These are phyloP conservation scores for Oncorhynchus kisutch DNA, from an alignment of 2,113 vertebrate genomes.

Conservation along the genomic window DNA sequence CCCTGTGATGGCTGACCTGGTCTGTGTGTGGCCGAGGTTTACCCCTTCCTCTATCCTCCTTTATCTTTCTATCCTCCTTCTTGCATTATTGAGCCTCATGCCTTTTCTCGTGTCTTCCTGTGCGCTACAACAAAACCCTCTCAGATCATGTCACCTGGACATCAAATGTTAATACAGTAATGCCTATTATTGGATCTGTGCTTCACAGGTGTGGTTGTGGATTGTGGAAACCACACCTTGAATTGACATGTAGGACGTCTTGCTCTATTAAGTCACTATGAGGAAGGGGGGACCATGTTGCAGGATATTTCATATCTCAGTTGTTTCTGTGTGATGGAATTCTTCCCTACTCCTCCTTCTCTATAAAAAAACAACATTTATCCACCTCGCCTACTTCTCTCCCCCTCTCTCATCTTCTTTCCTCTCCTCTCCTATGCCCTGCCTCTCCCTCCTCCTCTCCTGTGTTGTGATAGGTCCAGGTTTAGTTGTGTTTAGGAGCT, in stretches of 20 bases:
- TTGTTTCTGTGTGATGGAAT: too few species aligned
- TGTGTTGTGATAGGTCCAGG: conserved; percentile 5
- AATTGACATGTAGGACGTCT: conserved; percentile 37
- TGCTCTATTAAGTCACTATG: conserved; percentile 18
- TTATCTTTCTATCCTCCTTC: conserved; percentile 31
- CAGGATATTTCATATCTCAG: too few species aligned
- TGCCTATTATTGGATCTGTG: background rate
- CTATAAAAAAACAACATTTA: background rate
- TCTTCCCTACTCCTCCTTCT: background rate
- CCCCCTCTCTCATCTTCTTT: too few species aligned
- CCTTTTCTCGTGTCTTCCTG: conserved; percentile 37
- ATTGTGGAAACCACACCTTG: conserved; percentile 1
- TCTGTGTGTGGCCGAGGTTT: conserved; percentile 42
- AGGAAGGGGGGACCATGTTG: too few species aligned
- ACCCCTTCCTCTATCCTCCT: background rate
- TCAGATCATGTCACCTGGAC: conserved; percentile 60
- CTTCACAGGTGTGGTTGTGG: background rate
- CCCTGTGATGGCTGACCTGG: conserved; percentile 50
- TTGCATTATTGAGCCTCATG: conserved; percentile 54
- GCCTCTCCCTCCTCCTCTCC: too few species aligned
- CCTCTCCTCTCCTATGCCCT: too few species aligned
- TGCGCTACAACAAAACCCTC: conserved; percentile 56
- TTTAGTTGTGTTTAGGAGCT: conserved; percentile 8
- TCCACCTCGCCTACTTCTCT: background rate
- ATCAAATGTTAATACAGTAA: conserved; percentile 53